Evolutionary conservation across 2,113 vertebrate genomes (phyloP), one percentile per base, ranked within the genome.

Genomic region (Ictidomys tridecemlineatus): DNA sequence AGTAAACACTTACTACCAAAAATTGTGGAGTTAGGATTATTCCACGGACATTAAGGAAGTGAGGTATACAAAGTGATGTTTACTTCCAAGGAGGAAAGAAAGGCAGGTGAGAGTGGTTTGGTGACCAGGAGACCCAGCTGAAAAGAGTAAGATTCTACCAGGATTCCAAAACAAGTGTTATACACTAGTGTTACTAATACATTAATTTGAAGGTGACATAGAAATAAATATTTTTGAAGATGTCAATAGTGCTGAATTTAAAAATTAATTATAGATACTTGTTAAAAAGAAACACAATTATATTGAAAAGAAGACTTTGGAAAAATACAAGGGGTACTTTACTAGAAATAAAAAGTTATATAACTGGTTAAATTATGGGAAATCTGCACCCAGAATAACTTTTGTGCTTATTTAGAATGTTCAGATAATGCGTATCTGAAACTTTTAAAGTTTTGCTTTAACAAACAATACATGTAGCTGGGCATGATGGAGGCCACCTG

Each of bases 21-120:
- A 79, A 70, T 85, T 91, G 53, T 94, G 32, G 97, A 95, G 70
- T 90, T 85, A 72, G 72, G 58, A 85, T 95, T 84, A 91, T 95
- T 97, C 53, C 84, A 24, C 53, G 76, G 91, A 83, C 97, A 74
- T 87, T 39, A 51, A 87, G 65, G 51, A 94, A 94, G 94, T 26
- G 67, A 73, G 18, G 30, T 76, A 56, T 90, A 5, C 84, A 58
- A 78, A 61, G 48, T 39, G 87, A 73, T 87, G 73, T 93, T 63
- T 84, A 67, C 51, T 34, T 45, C 12, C 8, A 53, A 22, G 34
- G 86, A 45, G 4, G 34, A 24, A 1, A 34, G 39, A 39, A 10
- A 58, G 16, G 10, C 8, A 17, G 12, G 80, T 67, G 18, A 26
- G 53, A 58, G 22, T 61, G 17, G 48, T 32, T 26, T 82, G 26